Evolutionary conservation across 2,888 invertebrate genomes (phyloP).

Genomic region (Adineta ricciae): DNA sequence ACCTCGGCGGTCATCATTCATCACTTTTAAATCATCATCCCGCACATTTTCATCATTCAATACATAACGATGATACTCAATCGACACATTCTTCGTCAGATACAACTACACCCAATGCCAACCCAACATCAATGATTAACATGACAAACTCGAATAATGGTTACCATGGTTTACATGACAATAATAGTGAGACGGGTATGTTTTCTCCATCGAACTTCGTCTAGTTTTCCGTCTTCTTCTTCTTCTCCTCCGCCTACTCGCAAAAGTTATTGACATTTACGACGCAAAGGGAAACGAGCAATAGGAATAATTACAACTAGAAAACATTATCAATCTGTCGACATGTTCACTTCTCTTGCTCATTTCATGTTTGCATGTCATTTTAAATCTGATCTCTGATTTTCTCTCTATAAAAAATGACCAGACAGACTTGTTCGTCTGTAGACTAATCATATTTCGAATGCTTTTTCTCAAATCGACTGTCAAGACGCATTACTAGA

Average conservation of each 20-base stretch:
- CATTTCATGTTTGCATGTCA: not conserved
- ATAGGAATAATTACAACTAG: not conserved
- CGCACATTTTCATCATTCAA: conserved; percentile 11
- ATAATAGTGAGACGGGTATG: conserved; percentile 40
- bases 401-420: not conserved
- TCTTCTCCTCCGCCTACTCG: not conserved
- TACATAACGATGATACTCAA: conserved; percentile 19
- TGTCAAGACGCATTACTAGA: not conserved
- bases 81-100: conserved; percentile 20
- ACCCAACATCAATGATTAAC: not conserved
- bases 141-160: not conserved
- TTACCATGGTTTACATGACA: conserved; percentile 35
- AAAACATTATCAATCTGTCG: conserved; percentile 19
- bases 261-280: not conserved
- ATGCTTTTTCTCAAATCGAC: conserved; percentile 1
- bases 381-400: not conserved
- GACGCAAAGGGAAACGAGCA: not conserved
- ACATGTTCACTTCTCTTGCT: not conserved
- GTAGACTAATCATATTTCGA: not conserved
- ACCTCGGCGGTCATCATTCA: not conserved
- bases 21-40: not conserved
- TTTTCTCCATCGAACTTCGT: conserved; percentile 31
- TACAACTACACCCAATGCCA: conserved; percentile 9
- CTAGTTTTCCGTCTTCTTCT: not conserved
- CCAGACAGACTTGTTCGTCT: not conserved